A percentile compares a stretch with the other conserved stretches of the same genome.
Conservation (phyloP, 2,888 invertebrate species). For the Nasonovia ribisnigri region DNA sequence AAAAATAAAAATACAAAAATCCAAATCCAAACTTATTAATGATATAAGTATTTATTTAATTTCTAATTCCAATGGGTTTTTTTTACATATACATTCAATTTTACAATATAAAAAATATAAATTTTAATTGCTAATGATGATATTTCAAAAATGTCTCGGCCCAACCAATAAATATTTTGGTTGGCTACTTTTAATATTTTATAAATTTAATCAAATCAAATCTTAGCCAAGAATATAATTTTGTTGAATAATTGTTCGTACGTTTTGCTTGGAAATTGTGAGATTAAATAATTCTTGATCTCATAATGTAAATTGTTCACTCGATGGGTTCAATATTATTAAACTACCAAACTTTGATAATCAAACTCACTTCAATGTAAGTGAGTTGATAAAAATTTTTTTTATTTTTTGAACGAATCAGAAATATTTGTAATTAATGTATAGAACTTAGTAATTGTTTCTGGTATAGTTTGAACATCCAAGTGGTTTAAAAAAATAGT, state of each 20-base stretch:
- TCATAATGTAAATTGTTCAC: not conserved
- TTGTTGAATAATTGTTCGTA: not conserved
- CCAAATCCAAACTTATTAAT: not conserved
- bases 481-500: too few species aligned
- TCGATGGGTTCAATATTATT: not conserved
- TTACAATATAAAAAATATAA: too few species aligned
- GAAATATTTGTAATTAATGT: too few species aligned
- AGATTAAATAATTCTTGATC: not conserved
- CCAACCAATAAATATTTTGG: not conserved
- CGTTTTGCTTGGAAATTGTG: not conserved
- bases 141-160: not conserved
- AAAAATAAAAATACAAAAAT: too few species aligned
- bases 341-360: too few species aligned
- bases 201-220: not conserved
- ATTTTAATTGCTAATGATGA: not conserved
- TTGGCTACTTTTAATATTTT: not conserved
- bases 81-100: too few species aligned
- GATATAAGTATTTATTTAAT: not conserved
- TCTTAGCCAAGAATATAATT: not conserved
- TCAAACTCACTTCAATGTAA: too few species aligned
- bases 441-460: too few species aligned
- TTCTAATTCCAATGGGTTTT: not conserved
- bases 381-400: too few species aligned
- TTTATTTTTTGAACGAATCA: too few species aligned
- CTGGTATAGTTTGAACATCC: too few species aligned